Percentiles rank a stretch among this genome's conserved stretches.
phyloP scores from a whole-genome alignment of 1,140 invertebrate genomes.

The Drosophila bipectinata region DNA sequence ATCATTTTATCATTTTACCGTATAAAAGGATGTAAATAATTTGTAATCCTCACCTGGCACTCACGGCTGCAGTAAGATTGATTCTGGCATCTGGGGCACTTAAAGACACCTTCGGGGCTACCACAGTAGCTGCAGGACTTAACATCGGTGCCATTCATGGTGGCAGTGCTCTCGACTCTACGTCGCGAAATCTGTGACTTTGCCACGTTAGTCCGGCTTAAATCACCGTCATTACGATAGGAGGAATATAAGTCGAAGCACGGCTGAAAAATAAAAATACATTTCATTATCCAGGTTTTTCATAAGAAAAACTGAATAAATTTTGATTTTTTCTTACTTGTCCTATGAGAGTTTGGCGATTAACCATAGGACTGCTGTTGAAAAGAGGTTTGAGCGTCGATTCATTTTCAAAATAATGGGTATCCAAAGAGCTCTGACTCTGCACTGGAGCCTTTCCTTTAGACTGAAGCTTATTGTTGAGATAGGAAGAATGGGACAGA shows the following conservation, averaged over 20 bases:
- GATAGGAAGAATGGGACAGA: conserved; percentile 1
- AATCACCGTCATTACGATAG: conserved; percentile 3
- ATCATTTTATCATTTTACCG: background rate
- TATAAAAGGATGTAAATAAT: background rate
- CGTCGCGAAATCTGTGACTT: conserved; percentile 1
- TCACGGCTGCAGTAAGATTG: conserved; percentile 96
- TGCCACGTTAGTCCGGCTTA: too few species aligned
- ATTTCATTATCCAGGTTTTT: background rate
- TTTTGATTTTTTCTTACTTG: conserved; percentile 2
- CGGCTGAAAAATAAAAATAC: background rate
- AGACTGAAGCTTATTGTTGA: background rate
- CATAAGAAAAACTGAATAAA: too few species aligned
- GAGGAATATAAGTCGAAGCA: conserved; percentile 50
- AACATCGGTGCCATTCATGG: conserved; percentile 34
- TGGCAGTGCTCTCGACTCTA: background rate
- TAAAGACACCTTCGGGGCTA: conserved; percentile 90
- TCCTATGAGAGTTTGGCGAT: background rate
- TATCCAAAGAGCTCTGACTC: conserved; percentile 31
- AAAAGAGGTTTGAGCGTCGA: conserved; percentile 39
- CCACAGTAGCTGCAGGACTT: conserved; percentile 91
- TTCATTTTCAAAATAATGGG: conserved; percentile 41
- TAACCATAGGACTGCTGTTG: conserved; percentile 59
- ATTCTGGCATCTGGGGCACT: conserved; percentile 93
- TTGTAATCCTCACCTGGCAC: conserved; percentile 89
- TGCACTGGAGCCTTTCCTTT: background rate